These are phyloP conservation scores for Calosoma granatense DNA, from an alignment of 1,140 invertebrate species.

Conservation along the genomic window DNA sequence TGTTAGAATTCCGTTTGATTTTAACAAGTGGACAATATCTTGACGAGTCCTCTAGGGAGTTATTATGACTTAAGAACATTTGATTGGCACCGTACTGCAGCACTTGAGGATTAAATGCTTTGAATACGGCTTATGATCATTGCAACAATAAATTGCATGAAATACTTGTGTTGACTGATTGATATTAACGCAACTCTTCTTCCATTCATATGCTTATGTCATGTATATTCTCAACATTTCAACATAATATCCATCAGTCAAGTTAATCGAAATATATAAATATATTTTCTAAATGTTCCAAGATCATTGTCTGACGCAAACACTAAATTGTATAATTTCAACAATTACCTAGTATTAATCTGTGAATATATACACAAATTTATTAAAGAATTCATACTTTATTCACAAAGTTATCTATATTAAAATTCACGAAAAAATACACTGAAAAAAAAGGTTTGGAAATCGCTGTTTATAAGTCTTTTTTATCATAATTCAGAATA, in stretches of 20 bases:
- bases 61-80: neutral
- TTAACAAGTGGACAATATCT: neutral
- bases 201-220: neutral
- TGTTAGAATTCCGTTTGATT: neutral
- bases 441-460: too few species aligned
- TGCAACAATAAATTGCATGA: constrained; percentile 2
- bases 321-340: too few species aligned
- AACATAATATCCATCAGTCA: neutral
- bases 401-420: too few species aligned
- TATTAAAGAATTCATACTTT: too few species aligned
- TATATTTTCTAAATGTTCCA: neutral
- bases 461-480: too few species aligned
- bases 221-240: neutral
- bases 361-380: too few species aligned
- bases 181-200: neutral
- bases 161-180: neutral
- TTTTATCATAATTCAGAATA: too few species aligned
- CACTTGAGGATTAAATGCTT: neutral
- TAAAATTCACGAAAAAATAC: too few species aligned
- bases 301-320: neutral
- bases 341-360: too few species aligned
- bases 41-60: neutral
- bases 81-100: constrained; percentile 8
- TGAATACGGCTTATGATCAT: constrained; percentile 7
- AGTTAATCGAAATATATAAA: neutral